Base-by-base conservation (phyloP, 2,888 invertebrate species). In the Orgyia antiqua region DNA sequence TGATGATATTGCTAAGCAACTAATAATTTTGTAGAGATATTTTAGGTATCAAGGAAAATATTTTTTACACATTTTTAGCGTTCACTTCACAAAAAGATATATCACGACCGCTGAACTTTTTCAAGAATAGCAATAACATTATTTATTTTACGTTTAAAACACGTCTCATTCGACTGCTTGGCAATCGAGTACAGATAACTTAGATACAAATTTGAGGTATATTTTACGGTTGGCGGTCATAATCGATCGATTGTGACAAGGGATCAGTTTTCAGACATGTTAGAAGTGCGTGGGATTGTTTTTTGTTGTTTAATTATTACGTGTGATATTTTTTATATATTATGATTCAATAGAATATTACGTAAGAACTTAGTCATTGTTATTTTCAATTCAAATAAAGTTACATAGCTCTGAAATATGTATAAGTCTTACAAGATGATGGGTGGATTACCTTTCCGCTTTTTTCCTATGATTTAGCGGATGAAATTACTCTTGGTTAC, bases 181-280 rank as follows among this genome's bases (percentile, higher is more conserved):
- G 44, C 56, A 37, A 52, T 46, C 45, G 36, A 50, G 57, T 65
- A 79, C 74, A 75, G 76, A 73, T 77, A 70, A 58, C 67, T 73
- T 62, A 36, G 58, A 45, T 54, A 65, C 58, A 66, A 71, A 79
- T 86, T 84, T 79, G 77, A 82, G 76, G 73, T 77, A 75, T 71
- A 79, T 83, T 84, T 84, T 79, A 83, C 82, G 84, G 69, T 83
- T 58, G 60, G 63, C 61, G 61, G 44, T 57, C 60, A 62, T 66
- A 72, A 61, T 63, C 79, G 80, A 75, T 80, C 67, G 64, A 56
- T 82, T 83, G 83, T 79, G 74, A 82, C 83, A 74, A 70, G 72
- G 71, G 73, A 78, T 79, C 76, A 50, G 69, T 68, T 83, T 73
- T 71, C 76, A 59, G 76, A 67, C 56, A 74, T 67, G 63, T 68